These are phyloP conservation scores for Halcyon malimbica DNA, from an alignment of 2,113 vertebrate genomes.

Conservation along the genomic window DNA sequence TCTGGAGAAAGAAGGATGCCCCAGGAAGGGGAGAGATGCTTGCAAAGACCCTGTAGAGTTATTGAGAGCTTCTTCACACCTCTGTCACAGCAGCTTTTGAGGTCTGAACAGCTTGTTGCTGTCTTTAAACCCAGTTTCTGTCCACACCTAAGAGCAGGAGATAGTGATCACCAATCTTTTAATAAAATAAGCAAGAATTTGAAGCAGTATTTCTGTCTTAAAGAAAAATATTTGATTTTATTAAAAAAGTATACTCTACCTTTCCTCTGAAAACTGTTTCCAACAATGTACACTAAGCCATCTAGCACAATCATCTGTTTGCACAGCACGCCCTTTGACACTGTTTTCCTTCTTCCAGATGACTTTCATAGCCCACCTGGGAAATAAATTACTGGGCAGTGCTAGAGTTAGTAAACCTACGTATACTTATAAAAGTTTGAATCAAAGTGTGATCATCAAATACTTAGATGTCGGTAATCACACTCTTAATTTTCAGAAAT, in stretches of 20 bases:
- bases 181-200: not conserved
- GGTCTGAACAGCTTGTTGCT: not conserved
- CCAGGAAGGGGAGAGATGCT: not conserved
- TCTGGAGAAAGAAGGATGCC: not conserved
- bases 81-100: not conserved
- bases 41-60: not conserved
- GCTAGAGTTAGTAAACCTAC: slow-evolving; percentile 25
- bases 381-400: slow-evolving; percentile 48
- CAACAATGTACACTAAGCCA: not conserved
- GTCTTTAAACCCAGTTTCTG: not conserved
- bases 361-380: not conserved
- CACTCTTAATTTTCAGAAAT: slow-evolving; percentile 32
- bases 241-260: not conserved
- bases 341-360: slow-evolving; percentile 31
- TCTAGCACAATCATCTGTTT: not conserved
- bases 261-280: slow-evolving; percentile 4
- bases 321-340: slow-evolving; percentile 13
- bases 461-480: slow-evolving; percentile 47
- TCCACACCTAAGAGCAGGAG: not conserved
- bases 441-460: slow-evolving; percentile 20
- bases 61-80: not conserved
- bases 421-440: slow-evolving; percentile 7
- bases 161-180: not conserved
- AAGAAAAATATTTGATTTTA: not conserved
- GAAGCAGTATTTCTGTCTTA: not conserved